Evolutionary conservation across 2,113 vertebrate species (phyloP), one percentile per base, ranked within the genome.

Genomic region (Lutjanus erythropterus): DNA sequence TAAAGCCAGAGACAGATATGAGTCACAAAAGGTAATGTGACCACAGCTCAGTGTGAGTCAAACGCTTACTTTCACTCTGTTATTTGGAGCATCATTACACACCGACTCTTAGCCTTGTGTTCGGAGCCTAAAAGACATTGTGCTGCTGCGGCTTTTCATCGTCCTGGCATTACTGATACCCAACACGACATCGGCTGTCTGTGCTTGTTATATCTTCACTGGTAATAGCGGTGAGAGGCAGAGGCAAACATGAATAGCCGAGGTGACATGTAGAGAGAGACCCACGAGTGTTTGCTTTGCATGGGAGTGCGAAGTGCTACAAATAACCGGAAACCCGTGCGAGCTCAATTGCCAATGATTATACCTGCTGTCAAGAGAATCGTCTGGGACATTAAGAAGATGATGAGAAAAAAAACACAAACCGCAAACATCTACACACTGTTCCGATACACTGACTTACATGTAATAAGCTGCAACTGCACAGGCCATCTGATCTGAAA

Each of bases 291-390:
- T 83, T 78, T 86, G n/a, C 62, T 83, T 78, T 83, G 59, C 77
- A 81, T 52, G 44, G 71, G 50, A 56, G 56, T 16, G n/a, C 18
- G 4, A 69, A 65, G 62, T 67, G 23, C 62, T 27, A 19, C 64
- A 70, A 74, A 88, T 81, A 80, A 82, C 68, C 61, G 52, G 71
- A 81, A 68, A 81, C 75, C 65, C 27, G 73, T 29, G 35, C 2
- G 0, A 59, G 86, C 71, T 69, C 75, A 87, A 86, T 81, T 81
- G 76, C 49, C 47, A 25, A 14, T 84, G 84, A 92, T 83, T 78
- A 70, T 75, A 85, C 86, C 71, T 78, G 73, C 83, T 80, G 84
- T 78, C 78, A 70, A n/a, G 69, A 71, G 67, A 71, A 80, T 83
- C 33, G 6, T 70, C 49, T 27, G 19, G n/a, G 37, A 74, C 27